Evolutionary conservation across 2,888 invertebrate species (phyloP).

Genomic region (Apamea sordens): DNA sequence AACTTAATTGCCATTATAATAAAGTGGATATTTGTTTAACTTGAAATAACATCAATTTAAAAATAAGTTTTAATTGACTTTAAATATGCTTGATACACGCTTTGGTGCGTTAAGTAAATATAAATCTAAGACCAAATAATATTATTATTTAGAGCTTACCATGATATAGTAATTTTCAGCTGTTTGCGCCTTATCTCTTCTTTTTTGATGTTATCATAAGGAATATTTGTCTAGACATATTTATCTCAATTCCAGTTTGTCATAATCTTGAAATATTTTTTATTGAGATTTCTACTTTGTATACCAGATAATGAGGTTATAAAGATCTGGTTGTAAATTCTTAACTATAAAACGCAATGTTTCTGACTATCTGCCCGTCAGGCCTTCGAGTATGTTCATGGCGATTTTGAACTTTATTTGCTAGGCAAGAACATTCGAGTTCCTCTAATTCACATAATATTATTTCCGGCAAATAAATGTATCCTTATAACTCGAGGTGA

Average conservation of each 20-base stretch:
- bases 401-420: constrained; percentile 1
- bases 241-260: constrained; percentile 21
- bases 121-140: neutral
- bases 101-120: too few relatives aligned
- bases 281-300: neutral
- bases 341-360: neutral
- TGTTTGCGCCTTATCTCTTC: constrained; percentile 16
- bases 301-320: neutral
- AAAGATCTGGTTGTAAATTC: neutral
- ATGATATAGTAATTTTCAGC: neutral
- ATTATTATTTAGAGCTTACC: neutral
- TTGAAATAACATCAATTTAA: too few relatives aligned
- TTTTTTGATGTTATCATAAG: constrained; percentile 28
- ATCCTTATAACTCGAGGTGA: neutral
- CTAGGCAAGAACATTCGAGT: neutral
- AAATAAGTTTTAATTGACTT: too few relatives aligned
- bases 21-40: too few relatives aligned
- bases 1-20: too few relatives aligned
- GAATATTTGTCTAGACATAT: constrained; percentile 54
- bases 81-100: too few relatives aligned
- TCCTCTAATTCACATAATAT: neutral
- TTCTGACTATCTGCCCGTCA: neutral
- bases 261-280: neutral
- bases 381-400: neutral
- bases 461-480: neutral